Percentiles rank a stretch among this genome's conserved stretches.
These are phyloP conservation scores for Melanaphis sacchari DNA, from an alignment of 1,140 invertebrate species.

Conservation along the genomic window DNA sequence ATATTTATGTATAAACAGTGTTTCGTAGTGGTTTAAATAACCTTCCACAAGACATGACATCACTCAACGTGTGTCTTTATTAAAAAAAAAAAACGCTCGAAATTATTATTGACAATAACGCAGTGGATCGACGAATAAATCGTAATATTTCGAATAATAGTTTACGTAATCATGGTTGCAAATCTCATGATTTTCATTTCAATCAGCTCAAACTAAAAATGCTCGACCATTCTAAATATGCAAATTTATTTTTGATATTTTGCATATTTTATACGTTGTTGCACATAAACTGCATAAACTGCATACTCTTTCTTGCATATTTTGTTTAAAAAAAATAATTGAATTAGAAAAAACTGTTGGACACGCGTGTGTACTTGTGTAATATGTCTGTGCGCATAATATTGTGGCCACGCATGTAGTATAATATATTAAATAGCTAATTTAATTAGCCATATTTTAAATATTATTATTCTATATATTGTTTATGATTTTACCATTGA, in stretches of 20 bases:
- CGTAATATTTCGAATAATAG: background rate
- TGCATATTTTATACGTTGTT: background rate
- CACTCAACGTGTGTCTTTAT: background rate
- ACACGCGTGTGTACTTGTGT: background rate
- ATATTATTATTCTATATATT: background rate
- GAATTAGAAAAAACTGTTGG: background rate
- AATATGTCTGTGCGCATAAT: background rate
- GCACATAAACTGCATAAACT: too few relatives aligned
- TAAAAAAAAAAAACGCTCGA: background rate
- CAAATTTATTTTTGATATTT: background rate
- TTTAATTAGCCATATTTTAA: background rate
- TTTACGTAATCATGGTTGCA: background rate
- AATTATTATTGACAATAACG: background rate
- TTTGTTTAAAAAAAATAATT: background rate
- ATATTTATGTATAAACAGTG: background rate
- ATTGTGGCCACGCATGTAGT: background rate
- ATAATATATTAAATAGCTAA: background rate
- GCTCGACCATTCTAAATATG: background rate
- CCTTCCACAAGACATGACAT: background rate
- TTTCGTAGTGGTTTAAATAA: background rate
- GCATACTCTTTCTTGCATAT: background rate
- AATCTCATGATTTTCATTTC: background rate
- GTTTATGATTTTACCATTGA: background rate
- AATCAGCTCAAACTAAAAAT: background rate
- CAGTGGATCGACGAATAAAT: background rate